Percentiles rank a stretch among this genome's conserved stretches.
Conservation (phyloP, 1,140 invertebrate genomes). For the Sweltsa coloradensis region DNA sequence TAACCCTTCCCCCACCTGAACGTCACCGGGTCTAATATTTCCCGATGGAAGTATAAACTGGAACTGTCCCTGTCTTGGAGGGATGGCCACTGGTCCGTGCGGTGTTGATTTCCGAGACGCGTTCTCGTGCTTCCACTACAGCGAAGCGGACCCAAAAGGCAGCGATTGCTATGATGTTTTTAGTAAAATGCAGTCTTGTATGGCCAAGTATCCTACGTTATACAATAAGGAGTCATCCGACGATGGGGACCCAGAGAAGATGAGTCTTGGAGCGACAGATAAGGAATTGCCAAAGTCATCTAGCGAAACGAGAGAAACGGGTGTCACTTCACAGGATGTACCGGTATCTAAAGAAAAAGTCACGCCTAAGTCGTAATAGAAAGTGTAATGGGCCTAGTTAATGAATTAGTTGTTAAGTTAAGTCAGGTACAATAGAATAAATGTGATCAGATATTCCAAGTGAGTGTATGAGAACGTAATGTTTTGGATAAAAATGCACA, state of each 20-base stretch:
- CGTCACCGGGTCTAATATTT: slow-evolving; percentile 65
- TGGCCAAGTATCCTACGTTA: slow-evolving; percentile 74
- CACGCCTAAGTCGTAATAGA: no score
- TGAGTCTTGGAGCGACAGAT: no score
- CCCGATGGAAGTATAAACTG: slow-evolving; percentile 90
- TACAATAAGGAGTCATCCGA: slow-evolving; percentile 49
- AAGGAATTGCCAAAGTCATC: no score
- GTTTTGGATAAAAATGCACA: no score
- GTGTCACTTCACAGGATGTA: no score
- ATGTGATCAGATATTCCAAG: no score
- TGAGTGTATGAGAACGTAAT: no score
- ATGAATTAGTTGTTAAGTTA: no score
- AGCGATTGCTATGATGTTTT: slow-evolving; percentile 86
- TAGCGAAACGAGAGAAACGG: no score
- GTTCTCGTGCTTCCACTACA: slow-evolving; percentile 91
- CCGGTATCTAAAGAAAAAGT: no score
- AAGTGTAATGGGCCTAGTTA: no score
- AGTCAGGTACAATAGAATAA: no score
- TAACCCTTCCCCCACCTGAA: slow-evolving; percentile 58
- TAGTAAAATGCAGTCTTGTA: slow-evolving; percentile 85
- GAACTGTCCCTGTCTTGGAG: slow-evolving; percentile 92
- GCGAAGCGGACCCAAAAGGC: slow-evolving; percentile 62
- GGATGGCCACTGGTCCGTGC: slow-evolving; percentile 91
- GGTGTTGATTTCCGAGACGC: slow-evolving; percentile 84
- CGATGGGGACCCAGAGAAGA: slow-evolving; percentile 2